phyloP scores from a whole-genome alignment of 35 echinoderm and acorn worm genomes.

The Amphiura filiformis region DNA sequence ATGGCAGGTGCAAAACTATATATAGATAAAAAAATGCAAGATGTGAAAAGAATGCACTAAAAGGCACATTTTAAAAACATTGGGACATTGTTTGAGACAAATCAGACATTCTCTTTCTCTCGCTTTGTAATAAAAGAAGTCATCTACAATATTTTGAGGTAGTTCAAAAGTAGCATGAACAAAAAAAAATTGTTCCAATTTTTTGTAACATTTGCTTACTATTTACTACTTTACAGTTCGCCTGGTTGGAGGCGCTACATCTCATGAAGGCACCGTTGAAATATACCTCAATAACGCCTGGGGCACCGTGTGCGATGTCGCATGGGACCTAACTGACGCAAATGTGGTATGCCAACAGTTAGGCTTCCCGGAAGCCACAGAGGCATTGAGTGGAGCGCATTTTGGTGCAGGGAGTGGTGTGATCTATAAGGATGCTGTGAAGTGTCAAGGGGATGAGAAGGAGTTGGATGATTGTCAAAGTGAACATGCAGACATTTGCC shows the following conservation, averaged over 20 bases:
- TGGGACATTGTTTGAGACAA: no score
- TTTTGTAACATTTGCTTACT: no score
- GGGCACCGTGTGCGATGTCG: not conserved
- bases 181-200: no score
- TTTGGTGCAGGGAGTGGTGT: not conserved
- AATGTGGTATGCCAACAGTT: not conserved
- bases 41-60: no score
- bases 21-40: no score
- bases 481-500: not conserved
- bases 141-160: no score
- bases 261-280: not conserved
- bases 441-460: not conserved
- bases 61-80: no score
- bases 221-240: not conserved
- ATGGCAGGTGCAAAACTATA: no score
- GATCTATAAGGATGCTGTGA: not conserved
- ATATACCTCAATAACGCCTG: not conserved
- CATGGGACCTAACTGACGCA: not conserved
- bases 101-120: no score
- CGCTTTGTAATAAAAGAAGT: no score
- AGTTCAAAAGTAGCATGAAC: no score
- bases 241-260: not conserved
- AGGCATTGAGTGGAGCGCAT: not conserved
- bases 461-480: not conserved
- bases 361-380: not conserved